A percentile compares a stretch with the other conserved stretches of the same genome.
Evolutionary conservation across 2,797 vertebrate genomes (phyloP).

Genomic region (Lepilemur ruficaudatus): DNA sequence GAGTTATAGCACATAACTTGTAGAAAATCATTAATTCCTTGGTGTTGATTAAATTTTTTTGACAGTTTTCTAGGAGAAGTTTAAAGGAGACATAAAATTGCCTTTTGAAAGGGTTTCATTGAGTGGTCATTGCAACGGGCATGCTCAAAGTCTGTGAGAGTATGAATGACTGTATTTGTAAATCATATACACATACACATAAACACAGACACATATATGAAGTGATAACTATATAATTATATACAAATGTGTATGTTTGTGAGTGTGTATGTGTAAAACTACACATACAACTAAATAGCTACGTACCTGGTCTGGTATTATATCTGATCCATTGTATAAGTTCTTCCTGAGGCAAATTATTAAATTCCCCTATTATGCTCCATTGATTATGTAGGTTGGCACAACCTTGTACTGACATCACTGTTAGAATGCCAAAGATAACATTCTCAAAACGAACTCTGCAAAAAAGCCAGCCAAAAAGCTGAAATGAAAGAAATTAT

Average conservation of each 20-base stretch:
- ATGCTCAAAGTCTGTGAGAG: neutral
- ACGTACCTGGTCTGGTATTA: conserved; percentile 86
- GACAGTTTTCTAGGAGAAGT: neutral
- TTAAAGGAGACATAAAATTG: neutral
- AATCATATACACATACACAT: neutral
- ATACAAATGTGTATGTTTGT: neutral
- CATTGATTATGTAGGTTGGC: conserved; percentile 90
- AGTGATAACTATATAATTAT: neutral
- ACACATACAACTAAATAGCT: neutral
- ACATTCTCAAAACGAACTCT: conserved; percentile 83
- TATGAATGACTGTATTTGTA: neutral
- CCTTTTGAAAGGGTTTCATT: neutral
- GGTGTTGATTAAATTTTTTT: neutral
- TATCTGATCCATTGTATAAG: conserved; percentile 91
- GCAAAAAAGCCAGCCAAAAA: conserved; percentile 88
- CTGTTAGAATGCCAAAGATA: conserved; percentile 83
- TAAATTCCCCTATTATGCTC: conserved; percentile 92
- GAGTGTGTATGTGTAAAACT: neutral
- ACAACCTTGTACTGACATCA: conserved; percentile 90
- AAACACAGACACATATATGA: neutral
- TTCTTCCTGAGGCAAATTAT: conserved; percentile 92
- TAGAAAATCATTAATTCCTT: neutral
- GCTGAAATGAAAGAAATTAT: conserved; percentile 78
- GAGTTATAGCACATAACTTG: neutral
- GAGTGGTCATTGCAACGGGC: neutral